These are phyloP conservation scores for Sturnus vulgaris DNA, from an alignment of 2,113 vertebrate species.

Conservation along the genomic window DNA sequence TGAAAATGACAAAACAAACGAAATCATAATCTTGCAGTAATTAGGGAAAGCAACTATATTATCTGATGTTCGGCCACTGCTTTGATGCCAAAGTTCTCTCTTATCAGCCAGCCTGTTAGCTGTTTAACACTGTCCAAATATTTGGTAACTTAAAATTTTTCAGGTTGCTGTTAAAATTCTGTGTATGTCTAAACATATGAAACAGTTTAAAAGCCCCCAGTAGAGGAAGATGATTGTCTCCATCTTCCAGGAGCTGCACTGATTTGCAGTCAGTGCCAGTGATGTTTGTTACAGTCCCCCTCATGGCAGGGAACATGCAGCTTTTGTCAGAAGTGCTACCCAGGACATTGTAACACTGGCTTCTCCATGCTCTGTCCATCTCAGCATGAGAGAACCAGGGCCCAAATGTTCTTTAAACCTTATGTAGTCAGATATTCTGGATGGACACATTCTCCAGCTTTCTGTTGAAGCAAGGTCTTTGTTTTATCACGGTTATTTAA, in stretches of 20 bases:
- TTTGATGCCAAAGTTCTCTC: not conserved
- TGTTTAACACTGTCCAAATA: not conserved
- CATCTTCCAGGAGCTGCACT: not conserved
- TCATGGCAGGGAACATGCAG: rapidly evolving
- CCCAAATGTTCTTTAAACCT: not conserved
- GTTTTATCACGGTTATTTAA: not conserved
- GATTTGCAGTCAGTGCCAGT: not conserved
- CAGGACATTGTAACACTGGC: not conserved
- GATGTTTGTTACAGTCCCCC: not conserved
- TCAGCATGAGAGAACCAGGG: not conserved
- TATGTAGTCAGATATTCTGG: not conserved
- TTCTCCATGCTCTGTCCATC: not conserved
- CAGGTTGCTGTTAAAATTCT: not conserved
- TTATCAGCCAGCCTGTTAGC: rapidly evolving
- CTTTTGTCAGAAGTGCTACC: not conserved
- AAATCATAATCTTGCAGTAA: not conserved
- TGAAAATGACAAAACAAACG: not conserved
- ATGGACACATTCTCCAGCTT: not conserved
- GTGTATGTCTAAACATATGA: rapidly evolving
- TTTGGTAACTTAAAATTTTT: not conserved
- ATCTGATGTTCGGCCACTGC: not conserved
- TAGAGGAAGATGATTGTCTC: not conserved
- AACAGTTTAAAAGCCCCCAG: not conserved
- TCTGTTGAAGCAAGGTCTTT: not conserved
- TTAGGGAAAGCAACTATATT: not conserved